A percentile compares a stretch with the other conserved stretches of the same genome.
phyloP scores from a whole-genome alignment of 2,797 vertebrate species.

The Moxostoma hubbsi region DNA sequence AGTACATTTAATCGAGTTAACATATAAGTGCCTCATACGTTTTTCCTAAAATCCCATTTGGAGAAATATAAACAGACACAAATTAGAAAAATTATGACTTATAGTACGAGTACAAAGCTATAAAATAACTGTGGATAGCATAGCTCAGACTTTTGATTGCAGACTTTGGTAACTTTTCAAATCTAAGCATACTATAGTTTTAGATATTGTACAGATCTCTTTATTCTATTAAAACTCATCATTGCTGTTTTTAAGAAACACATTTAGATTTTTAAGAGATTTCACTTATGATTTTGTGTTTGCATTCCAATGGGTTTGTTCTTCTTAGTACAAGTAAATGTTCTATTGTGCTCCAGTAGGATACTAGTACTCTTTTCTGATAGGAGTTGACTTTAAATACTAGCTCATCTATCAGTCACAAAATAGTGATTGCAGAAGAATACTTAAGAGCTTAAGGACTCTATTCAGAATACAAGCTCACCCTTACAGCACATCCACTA shows the following conservation, averaged over 20 bases:
- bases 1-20: too few relatives aligned
- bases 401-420: conserved; percentile 10
- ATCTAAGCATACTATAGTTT: too few relatives aligned
- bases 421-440: neutral
- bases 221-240: too few relatives aligned
- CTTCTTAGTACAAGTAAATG: neutral
- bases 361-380: neutral
- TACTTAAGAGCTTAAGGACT: conserved; percentile 27
- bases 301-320: neutral
- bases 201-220: too few relatives aligned
- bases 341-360: neutral
- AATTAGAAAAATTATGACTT: too few relatives aligned
- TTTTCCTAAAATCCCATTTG: too few relatives aligned
- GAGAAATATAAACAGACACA: too few relatives aligned
- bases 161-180: too few relatives aligned
- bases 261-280: neutral
- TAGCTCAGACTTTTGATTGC: too few relatives aligned
- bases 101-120: too few relatives aligned
- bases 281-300: neutral
- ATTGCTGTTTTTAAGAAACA: neutral
- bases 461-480: neutral
- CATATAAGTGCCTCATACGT: too few relatives aligned
- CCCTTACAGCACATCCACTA: neutral
- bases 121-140: too few relatives aligned
- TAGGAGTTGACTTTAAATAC: neutral